Base-by-base conservation (phyloP, 1,140 invertebrate species). In the Periplaneta americana region DNA sequence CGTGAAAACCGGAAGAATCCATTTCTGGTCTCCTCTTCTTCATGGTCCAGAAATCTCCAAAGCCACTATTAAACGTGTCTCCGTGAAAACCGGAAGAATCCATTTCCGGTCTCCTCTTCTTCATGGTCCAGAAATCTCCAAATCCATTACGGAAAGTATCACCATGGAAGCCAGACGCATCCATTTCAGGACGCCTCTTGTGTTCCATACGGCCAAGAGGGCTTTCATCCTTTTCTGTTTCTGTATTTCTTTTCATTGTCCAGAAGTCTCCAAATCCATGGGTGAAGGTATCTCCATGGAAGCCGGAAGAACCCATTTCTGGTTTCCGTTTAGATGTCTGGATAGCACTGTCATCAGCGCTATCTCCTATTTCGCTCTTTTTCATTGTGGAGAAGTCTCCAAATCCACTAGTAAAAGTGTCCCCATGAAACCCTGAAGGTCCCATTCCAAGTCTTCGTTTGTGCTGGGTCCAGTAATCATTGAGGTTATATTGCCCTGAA, bases 11-110 rank as follows among this genome's bases (percentile, higher is more conserved):
- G 48, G 85, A 84, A 4, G 89, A 87, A 78, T 88, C 88, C 83
- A 89, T 88, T 83, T 89, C 89, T 8, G 87, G 88, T 22, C 85
- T 35, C 77, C 85, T 84, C 82, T 88, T 88, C 80, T 88, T 87
- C 85, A 90, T 88, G 0, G 89, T 88, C 77, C 88, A 87, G 84
- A 90, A 91, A 66, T 89, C 87, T 17, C 89, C 90, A 81, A 90
- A 90, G 3, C 89, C 88, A 80, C 86, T 84, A 79, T 85, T 86
- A 80, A 89, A 89, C 22, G 88, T 86, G 80, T 88, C 87, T 33
- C 85, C 87, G 75, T 89, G 85, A 82, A 88, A 88, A 28, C 85
- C 86, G 32, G 78, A 80, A 11, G 88, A 87, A 75, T 87, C 87
- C 83, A 88, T 86, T 82, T 88, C 88, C 2, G 86, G 87, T n/a